Base-by-base conservation (phyloP, 2,797 vertebrate genomes). In the Phalloptychus januarius region DNA sequence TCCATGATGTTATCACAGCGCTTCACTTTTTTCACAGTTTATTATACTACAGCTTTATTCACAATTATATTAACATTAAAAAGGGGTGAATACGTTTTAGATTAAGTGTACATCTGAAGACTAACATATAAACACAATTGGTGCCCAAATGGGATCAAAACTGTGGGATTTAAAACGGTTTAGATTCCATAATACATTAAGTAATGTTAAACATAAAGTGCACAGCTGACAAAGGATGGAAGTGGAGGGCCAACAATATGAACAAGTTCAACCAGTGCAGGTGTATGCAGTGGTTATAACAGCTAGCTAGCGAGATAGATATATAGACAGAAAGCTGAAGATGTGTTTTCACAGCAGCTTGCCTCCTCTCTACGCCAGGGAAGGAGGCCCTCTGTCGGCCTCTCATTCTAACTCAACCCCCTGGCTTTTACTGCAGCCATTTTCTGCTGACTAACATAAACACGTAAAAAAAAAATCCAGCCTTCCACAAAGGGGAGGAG, bases 401-500 rank as follows among this genome's bases (percentile, higher is more conserved):
- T 85, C 75, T 69, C 83, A 73, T 65, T 81, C 86, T 82, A 74
- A 83, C 83, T 85, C 85, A 76, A 78, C 73, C 85, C 83, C 81
- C 89, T 82, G 89, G 79, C 77, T 87, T 76, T 5, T 72, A 90
- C 87, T 93, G 92, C 92, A 88, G 93, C 93, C 93, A 93, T 94
- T 94, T 94, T 93, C 91, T 94, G 91, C 91, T 92, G 93, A 94
- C 89, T 92, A 92, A 93, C 91, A 92, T 74, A 88, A 87, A 80
- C 79, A 71, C 78, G 4, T 67, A 63, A 33, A 63, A 61, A 46
- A 50, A n/a, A 56, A 7, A 63, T 63, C 81, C 76, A 54, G 78
- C 42, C 83, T 71, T 74, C 72, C 71, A 83, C 42, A 72, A 28
- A 73, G 77, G 54, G 28, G 76, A 82, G 82, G 58, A 33, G 31